A percentile compares a stretch with the other conserved stretches of the same genome.
phyloP scores from a whole-genome alignment of 92 coral and sea anemone species.

The Bergia sp. region DNA sequence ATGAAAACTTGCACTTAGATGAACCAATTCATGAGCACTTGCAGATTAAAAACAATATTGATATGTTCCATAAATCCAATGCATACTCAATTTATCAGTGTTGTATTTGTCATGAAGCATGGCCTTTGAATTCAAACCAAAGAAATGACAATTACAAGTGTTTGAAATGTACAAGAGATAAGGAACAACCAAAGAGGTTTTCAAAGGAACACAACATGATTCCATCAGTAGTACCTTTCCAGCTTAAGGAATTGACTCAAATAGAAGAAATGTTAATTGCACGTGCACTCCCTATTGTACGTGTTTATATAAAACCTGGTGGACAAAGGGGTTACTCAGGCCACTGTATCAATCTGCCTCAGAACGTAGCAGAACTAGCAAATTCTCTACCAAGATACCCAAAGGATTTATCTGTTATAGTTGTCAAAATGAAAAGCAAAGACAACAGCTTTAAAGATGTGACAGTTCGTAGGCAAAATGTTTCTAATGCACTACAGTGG shows the following conservation, averaged over 20 bases:
- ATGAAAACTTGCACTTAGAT: background rate
- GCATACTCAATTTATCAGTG: slow-evolving; percentile 28
- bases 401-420: slow-evolving; percentile 35
- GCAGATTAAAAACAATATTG: background rate
- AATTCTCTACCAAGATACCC: slow-evolving; percentile 21
- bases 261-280: background rate
- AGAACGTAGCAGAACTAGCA: slow-evolving; percentile 40
- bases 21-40: slow-evolving; percentile 3
- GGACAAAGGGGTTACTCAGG: background rate
- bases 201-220: background rate
- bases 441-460: slow-evolving; percentile 59
- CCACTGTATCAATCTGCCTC: slow-evolving; percentile 41
- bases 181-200: slow-evolving; percentile 33
- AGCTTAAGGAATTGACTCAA: slow-evolving; percentile 27
- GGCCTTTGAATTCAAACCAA: slow-evolving; percentile 29
- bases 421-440: slow-evolving; percentile 40
- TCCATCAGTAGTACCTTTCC: slow-evolving; percentile 28
- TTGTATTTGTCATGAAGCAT: slow-evolving; percentile 35
- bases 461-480: slow-evolving; percentile 50
- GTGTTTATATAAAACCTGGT: background rate
- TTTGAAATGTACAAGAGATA: slow-evolving; percentile 48
- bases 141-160: slow-evolving; percentile 46
- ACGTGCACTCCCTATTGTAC: too few relatives aligned
- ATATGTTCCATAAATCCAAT: slow-evolving; percentile 24
- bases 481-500: background rate